Base-by-base conservation (phyloP, 2,113 vertebrate species). In the Rhinichthys klamathensis region DNA sequence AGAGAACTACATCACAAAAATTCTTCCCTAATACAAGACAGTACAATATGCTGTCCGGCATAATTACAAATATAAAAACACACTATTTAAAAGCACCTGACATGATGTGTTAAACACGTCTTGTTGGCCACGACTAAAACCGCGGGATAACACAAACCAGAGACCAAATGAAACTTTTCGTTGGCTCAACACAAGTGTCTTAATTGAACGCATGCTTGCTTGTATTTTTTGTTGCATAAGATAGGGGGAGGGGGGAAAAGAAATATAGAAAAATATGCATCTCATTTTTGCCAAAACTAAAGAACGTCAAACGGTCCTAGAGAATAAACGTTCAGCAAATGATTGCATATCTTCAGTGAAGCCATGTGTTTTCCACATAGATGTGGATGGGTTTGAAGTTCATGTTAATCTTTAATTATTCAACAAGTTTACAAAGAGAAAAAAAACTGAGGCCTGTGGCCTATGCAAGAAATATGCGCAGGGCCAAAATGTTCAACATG, bases 361-460 rank as follows among this genome's bases (percentile, higher is more conserved):
- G 90, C 89, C 90, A 92, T 89, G 84, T 91, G 91, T 90, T 91
- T 91, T 91, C 84, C 85, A 91, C 91, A 91, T 86, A 91, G 84
- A 91, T 70, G 35, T 76, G 73, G 51, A 7, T 49, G 10, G 75
- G 83, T 23, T 38, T 63, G 72, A 83, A 84, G 73, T 87, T 77
- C 84, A 89, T 3, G 75, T 46, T 84, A 76, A 86, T 63, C 80
- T 35, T 83, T 25, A 27, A 54, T 61, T 51, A 56, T 41, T 78
- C 35, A 49, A 60, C 44, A 46, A 60, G 80, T 12, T 15, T 70
- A 81, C 35, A 46, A 51, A 44, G 61, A 75, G 1, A n/a, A 2
- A 23, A 27, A n/a, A 23, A 38, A 49, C 32, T 3, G 3, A 9
- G 15, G 58, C 9, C 49, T n/a, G n/a, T n/a, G n/a, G n/a, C n/a